Conservation (phyloP, 2,797 vertebrate species). For the Syndactyla subalaris region DNA sequence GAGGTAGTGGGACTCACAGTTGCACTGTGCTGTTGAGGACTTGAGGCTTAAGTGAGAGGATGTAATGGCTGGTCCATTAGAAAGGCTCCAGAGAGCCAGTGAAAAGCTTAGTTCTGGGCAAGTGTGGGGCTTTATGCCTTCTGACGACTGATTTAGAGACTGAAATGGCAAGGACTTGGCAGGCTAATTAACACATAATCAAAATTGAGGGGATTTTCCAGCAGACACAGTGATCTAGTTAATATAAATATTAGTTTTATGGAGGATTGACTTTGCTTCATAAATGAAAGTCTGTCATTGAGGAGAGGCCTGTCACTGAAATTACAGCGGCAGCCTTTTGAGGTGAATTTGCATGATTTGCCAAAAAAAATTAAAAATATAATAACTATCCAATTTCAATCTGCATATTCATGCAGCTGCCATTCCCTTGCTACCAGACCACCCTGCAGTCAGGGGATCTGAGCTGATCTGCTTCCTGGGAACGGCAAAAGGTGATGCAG, state of each 20-base stretch:
- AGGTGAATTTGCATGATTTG: slow-evolving; percentile 37
- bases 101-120: slow-evolving; percentile 18
- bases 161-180: slow-evolving; percentile 51
- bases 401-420: slow-evolving; percentile 24
- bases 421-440: not conserved
- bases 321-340: not conserved
- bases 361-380: slow-evolving; percentile 5
- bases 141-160: slow-evolving; percentile 51
- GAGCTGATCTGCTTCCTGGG: not conserved
- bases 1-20: not conserved
- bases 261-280: slow-evolving; percentile 11
- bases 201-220: slow-evolving; percentile 60
- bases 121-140: slow-evolving; percentile 44
- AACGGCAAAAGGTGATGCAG: not conserved
- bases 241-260: slow-evolving; percentile 39
- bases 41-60: slow-evolving; percentile 29
- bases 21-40: not conserved
- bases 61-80: slow-evolving; percentile 17
- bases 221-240: slow-evolving; percentile 39
- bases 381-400: slow-evolving; percentile 1
- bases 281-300: slow-evolving; percentile 29
- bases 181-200: slow-evolving; percentile 70
- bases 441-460: not conserved
- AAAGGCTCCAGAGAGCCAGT: not conserved
- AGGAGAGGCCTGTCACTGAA: slow-evolving; percentile 8